Base-by-base conservation (phyloP, 2,797 vertebrate genomes). In the Acipenser transmontanus region DNA sequence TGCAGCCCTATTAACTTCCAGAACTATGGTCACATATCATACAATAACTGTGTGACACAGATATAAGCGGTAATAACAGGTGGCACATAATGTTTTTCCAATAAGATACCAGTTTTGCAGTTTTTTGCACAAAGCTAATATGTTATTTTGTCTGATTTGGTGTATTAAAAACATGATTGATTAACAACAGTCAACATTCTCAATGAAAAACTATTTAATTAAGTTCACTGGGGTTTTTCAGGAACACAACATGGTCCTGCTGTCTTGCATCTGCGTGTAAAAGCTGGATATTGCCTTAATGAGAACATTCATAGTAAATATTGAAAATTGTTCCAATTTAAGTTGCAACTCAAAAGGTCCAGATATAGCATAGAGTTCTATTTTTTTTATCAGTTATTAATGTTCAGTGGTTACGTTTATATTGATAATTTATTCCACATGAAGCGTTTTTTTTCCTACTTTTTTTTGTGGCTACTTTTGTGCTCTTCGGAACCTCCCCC, bases 401-500 rank as follows among this genome's bases (percentile, higher is more conserved):
- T 2, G 12, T 57, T 11, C 54, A 57, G 12, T 11, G 12, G 9
- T 57, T 57, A 57, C 0, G 11, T 57, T 57, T 57, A n/a, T 57
- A 34, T 34, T 34, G 34, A 34, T 34, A 34, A 34, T 57, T 57
- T 7, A 11, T n/a, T 57, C 54, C 12, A n/a, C 54, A 11, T 57
- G 54, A 57, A 57, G 54, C 14, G 12, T n/a, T 7, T n/a, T 57
- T 11, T n/a, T 11, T 57, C 11, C 54, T 13, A 57, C 12, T 13
- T 7, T 14, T 17, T n/a, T 7, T n/a, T 57, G 54, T 11, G 12
- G 34, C 34, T 34, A 34, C 34, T 34, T 34, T 34, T 34, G 34
- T 34, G 17, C 17, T 17, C 17, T 17, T 17, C 17, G 1, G 17
- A 17, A 17, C 71, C 77, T 66, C 70, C 66, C 60, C 47, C 34